Base-by-base conservation (phyloP, 2,888 invertebrate genomes). In the Himalopsyche anomala region DNA sequence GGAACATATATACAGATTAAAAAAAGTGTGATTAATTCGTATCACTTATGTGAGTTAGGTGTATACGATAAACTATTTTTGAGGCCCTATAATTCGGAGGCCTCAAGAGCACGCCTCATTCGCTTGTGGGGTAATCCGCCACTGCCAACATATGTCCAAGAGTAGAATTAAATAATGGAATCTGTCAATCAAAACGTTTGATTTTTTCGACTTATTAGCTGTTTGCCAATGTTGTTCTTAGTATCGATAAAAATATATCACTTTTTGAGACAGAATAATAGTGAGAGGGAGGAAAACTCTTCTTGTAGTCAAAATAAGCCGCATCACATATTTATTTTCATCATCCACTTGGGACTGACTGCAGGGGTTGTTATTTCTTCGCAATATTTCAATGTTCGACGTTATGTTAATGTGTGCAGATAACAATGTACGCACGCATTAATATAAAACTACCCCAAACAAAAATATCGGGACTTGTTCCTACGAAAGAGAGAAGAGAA, bases 391-490 rank as follows among this genome's bases (percentile, higher is more conserved):
- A 88, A 85, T 85, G 88, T 88, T 88, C 88, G 88, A 88, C 88
- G 88, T 88, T 88, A 88, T 88, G 88, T 85, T 88, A 87, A 85
- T 88, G 86, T 55, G 84, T 84, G 84, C 87, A 87, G 87, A 88
- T 87, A 88, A 88, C 88, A 88, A 86, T 88, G 87, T 87, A 85
- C 84, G 85, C 84, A 88, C 86, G 86, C 88, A 88, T 88, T 88
- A 88, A 88, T 88, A 88, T 87, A 87, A 88, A 87, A 88, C 88
- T 87, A 88, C 88, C 88, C 88, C 86, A 88, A 88, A 88, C 88
- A 88, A 87, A 87, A 88, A 88, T 88, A 88, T 80, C 80, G 82
- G 85, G 85, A 85, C 85, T 62, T 87, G 85, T 86, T 86, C 86
- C 86, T 56, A 62, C 81, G 81, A 81, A 81, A 86, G 55, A 45